Conservation (phyloP, 2,888 invertebrate species). For the Tholera decimalis region DNA sequence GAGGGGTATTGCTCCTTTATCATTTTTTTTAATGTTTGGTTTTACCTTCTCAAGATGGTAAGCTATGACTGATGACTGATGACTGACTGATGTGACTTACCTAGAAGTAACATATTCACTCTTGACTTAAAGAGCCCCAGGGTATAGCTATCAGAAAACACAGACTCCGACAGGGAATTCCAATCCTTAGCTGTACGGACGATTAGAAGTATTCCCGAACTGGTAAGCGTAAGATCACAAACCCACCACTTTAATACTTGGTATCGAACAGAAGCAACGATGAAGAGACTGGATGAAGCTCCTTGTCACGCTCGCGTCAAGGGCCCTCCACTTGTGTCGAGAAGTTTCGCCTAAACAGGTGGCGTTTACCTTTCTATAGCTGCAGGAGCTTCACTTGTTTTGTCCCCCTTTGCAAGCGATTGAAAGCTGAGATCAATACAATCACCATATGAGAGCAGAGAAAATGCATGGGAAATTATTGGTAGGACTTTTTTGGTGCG, state of each 20-base stretch:
- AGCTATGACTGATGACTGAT: no score
- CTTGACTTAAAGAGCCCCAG: no score
- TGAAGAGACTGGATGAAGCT: conserved; percentile 33
- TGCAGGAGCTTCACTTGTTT: conserved; percentile 1
- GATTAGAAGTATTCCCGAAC: no score
- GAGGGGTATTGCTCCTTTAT: no score
- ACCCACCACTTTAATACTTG: background rate
- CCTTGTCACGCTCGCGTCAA: conserved; percentile 20
- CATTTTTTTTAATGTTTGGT: no score
- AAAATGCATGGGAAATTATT: background rate
- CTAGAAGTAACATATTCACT: no score
- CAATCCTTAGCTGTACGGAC: no score
- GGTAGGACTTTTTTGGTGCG: background rate
- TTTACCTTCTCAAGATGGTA: no score
- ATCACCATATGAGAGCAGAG: background rate
- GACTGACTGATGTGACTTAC: no score
- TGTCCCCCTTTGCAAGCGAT: background rate
- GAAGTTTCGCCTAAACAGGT: conserved; percentile 42
- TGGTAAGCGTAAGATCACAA: no score
- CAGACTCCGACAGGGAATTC: no score
- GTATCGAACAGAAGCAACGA: conserved; percentile 40
- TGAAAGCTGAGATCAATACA: background rate
- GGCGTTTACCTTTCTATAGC: conserved; percentile 17
- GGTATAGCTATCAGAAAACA: no score
- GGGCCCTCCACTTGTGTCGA: conserved; percentile 31